Percentiles rank a stretch among this genome's conserved stretches.
Evolutionary conservation across 2,113 vertebrate genomes (phyloP).

Genomic region (Eulemur rufifrons): DNA sequence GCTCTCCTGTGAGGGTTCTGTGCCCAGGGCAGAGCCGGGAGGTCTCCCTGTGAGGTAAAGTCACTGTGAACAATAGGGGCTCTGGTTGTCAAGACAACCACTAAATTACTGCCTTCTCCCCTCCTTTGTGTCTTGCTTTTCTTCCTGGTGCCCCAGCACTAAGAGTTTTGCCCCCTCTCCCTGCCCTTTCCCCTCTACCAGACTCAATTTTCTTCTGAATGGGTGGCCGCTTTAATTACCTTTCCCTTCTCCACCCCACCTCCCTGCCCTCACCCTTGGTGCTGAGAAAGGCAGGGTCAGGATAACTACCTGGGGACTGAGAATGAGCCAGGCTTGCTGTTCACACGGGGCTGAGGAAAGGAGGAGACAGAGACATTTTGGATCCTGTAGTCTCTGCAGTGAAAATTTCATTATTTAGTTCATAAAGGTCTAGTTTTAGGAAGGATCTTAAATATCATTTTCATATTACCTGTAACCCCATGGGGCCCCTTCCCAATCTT

Average conservation of each 20-base stretch:
- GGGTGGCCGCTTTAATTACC: conserved; percentile 59
- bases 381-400: not conserved
- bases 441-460: not conserved
- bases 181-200: not conserved
- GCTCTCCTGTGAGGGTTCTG: not conserved
- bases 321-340: conserved; percentile 12
- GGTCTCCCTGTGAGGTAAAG: conserved; percentile 43
- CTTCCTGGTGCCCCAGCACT: not conserved
- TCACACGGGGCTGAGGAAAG: not conserved
- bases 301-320: not conserved
- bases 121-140: conserved; percentile 26
- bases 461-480: not conserved
- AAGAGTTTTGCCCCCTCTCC: not conserved
- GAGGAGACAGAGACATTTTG: not conserved
- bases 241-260: not conserved
- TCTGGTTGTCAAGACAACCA: conserved; percentile 53
- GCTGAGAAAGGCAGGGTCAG: not conserved
- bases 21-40: conserved; percentile 25
- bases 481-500: not conserved
- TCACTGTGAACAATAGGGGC: not conserved
- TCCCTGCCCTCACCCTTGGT: not conserved
- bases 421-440: not conserved
- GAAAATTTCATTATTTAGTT: not conserved
- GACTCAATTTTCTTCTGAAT: conserved; percentile 39
- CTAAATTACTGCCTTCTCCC: not conserved